phyloP scores from a whole-genome alignment of 2,113 vertebrate genomes.

The Coptodon bakossiorum region DNA sequence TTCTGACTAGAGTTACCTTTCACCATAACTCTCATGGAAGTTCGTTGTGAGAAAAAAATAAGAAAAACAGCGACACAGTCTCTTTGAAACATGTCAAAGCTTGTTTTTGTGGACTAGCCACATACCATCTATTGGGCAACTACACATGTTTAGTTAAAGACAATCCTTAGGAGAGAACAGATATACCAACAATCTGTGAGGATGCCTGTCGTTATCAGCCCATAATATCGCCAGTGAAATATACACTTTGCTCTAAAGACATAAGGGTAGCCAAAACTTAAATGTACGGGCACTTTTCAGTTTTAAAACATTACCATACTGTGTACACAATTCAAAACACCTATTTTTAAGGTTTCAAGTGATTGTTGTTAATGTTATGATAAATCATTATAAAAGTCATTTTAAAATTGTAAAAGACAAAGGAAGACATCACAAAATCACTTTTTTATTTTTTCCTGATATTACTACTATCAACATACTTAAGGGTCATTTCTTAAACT shows the following conservation, averaged over 20 bases:
- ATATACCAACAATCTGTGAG: not conserved
- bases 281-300: not conserved
- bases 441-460: not conserved
- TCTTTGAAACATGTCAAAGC: not conserved
- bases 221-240: not conserved
- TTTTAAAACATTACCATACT: not conserved
- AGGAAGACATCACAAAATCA: not conserved
- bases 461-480: not conserved
- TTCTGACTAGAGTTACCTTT: accelerated
- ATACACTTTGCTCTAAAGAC: not conserved
- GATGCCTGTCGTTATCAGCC: not conserved
- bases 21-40: not conserved
- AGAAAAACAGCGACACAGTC: not conserved
- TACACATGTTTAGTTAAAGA: not conserved
- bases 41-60: accelerated
- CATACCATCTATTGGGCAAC: conserved; percentile 20
- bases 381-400: not conserved
- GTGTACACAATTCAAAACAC: not conserved
- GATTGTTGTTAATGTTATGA: not conserved
- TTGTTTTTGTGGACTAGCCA: not conserved
- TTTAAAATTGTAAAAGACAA: not conserved
- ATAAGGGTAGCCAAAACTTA: not conserved
- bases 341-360: not conserved
- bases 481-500: not conserved
- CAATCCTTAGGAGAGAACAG: not conserved